Evolutionary conservation across 2,797 vertebrate species (phyloP).

Genomic region (Tarsius wallacei): DNA sequence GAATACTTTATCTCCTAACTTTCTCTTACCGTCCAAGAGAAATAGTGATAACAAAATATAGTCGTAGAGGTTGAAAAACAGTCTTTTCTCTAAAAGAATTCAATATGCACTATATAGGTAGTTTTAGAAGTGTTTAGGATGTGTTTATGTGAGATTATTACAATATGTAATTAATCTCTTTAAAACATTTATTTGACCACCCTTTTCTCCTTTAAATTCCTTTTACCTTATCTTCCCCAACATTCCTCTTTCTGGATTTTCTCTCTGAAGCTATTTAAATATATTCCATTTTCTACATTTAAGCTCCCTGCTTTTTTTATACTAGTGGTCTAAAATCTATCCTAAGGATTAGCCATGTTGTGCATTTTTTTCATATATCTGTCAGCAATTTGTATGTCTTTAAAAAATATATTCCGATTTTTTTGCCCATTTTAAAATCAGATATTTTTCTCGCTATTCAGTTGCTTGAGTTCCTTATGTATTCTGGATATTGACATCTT

Average conservation of each 20-base stretch:
- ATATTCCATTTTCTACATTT: neutral
- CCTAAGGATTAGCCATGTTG: too few species aligned
- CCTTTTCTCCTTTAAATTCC: neutral
- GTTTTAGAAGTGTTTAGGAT: neutral
- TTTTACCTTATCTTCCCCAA: neutral
- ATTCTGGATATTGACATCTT: too few species aligned
- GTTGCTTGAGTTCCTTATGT: too few species aligned
- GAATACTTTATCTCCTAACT: neutral
- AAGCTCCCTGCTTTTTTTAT: neutral
- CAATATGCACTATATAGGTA: neutral
- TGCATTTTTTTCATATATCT: too few species aligned
- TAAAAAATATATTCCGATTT: too few species aligned
- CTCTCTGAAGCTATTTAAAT: neutral
- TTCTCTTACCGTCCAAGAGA: neutral
- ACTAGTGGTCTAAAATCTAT: too few species aligned
- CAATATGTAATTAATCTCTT: neutral
- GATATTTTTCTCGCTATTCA: too few species aligned
- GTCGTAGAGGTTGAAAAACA: neutral
- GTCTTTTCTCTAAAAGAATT: neutral
- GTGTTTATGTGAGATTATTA: neutral
- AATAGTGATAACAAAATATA: neutral
- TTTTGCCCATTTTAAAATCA: too few species aligned
- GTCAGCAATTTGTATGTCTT: too few species aligned
- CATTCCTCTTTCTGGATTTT: neutral
- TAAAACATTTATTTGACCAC: neutral